Evolutionary conservation across 2,113 vertebrate genomes (phyloP).

Genomic region (Cyanoramphus novaezelandiae): DNA sequence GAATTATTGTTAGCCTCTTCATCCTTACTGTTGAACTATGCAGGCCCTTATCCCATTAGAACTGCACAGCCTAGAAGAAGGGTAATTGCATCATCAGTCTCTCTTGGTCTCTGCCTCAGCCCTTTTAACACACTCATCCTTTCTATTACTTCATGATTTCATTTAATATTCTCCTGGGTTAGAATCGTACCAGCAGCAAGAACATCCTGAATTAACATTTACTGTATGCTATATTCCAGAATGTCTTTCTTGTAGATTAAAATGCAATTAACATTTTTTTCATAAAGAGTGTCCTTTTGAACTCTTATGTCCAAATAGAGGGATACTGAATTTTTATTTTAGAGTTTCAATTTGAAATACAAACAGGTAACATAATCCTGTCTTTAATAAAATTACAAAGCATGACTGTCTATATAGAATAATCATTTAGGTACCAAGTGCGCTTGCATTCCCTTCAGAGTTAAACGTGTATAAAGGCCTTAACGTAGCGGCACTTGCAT

Average conservation of each 20-base stretch:
- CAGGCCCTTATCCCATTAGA: conserved; percentile 3
- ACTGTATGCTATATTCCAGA: background rate
- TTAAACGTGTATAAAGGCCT: background rate
- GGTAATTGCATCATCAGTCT: conserved; percentile 51
- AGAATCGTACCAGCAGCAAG: background rate
- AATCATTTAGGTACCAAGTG: background rate
- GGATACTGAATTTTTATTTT: background rate
- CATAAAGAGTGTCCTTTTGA: background rate
- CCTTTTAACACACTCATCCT: conserved; percentile 52
- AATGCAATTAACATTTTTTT: background rate
- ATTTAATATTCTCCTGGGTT: conserved; percentile 52
- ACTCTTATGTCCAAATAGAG: background rate
- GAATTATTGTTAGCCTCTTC: conserved; percentile 45
- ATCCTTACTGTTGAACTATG: conserved; percentile 42
- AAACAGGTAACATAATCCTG: background rate
- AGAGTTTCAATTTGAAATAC: background rate
- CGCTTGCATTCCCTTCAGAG: background rate
- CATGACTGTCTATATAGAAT: background rate
- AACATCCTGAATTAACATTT: conserved; percentile 5
- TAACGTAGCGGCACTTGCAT: background rate
- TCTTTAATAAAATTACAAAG: background rate
- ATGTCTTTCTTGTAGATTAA: background rate
- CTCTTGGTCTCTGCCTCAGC: conserved; percentile 10
- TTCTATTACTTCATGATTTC: conserved; percentile 50
- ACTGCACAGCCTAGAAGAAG: background rate